Evolutionary conservation across 2,888 invertebrate genomes (phyloP), one percentile per base, ranked within the genome.

Genomic region (Orthosia gothica): DNA sequence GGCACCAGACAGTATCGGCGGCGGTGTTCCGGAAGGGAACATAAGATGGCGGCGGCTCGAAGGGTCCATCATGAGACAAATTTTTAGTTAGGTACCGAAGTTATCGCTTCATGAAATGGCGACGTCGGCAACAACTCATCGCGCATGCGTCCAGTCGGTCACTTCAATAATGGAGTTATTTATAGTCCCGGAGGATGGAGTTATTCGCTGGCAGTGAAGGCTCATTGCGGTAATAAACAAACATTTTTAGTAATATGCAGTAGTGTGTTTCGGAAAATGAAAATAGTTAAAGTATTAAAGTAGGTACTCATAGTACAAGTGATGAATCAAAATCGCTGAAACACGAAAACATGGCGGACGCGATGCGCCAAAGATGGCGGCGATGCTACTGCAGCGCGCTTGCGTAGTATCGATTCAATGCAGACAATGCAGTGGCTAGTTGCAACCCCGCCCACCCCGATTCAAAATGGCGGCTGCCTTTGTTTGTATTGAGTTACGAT

Each of bases 131-230:
- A n/a, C 1, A 11, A 7, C n/a, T 49, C 40, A 40, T 26, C 55
- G 55, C 55, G 55, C 49, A 66, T 26, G 55, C 26, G 55, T 57
- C 26, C 49, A 67, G 68, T 76, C 57, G 77, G 68, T 57, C 50
- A 50, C 63, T 52, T 49, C n/a, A 52, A 47, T 13, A 58, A 15
- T 9, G 3, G 47, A 59, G 58, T 49, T 71, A 47, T 54, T 52
- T 58, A 47, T 40, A 59, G 32, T 9, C 16, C 15, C n/a, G 40
- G 40, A 40, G 40, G 9, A 9, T 40, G 40, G 9, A 40, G 40
- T 9, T 40, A 40, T 40, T 40, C 40, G 9, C 9, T 9, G 40
- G 40, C 40, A 9, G 9, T 40, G 40, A 40, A 40, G 9, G 40
- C 7, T n/a, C 12, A 52, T 26, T 47, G 49, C 5, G 47, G 16